These are phyloP conservation scores for Cnemophilus loriae DNA, from an alignment of 2,113 vertebrate species.

Conservation along the genomic window DNA sequence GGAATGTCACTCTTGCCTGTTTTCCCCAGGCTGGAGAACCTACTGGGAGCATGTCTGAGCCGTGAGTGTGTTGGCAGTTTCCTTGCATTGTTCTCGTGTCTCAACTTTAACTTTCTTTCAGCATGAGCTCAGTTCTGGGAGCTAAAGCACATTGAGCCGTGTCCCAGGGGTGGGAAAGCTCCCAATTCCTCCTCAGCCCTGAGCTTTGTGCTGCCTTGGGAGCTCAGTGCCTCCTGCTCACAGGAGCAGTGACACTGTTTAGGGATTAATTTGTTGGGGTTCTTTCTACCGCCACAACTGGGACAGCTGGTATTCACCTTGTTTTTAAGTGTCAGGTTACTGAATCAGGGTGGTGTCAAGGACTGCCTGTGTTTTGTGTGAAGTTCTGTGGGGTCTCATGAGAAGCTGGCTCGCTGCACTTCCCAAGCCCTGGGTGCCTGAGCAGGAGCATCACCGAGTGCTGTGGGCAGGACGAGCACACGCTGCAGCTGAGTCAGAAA, in stretches of 20 bases:
- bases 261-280: background rate
- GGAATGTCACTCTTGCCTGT: background rate
- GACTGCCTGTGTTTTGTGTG: background rate
- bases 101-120: constrained; percentile 54
- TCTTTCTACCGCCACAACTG: background rate
- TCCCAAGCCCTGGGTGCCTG: background rate
- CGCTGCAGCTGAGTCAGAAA: background rate
- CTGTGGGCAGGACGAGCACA: background rate
- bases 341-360: background rate
- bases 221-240: background rate
- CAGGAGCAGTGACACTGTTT: background rate
- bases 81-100: constrained; percentile 56
- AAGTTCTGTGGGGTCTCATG: background rate
- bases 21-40: background rate
- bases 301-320: background rate
- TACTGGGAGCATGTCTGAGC: constrained; percentile 23
- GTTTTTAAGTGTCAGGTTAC: background rate
- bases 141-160: background rate
- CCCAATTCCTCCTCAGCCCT: background rate
- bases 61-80: constrained; percentile 47
- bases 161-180: background rate
- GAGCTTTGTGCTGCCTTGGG: background rate
- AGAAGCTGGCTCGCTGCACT: background rate
- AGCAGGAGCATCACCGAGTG: background rate
- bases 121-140: constrained; percentile 10